These are phyloP conservation scores for Cherax destructor DNA, from an alignment of 1,140 invertebrate species.

Conservation along the genomic window DNA sequence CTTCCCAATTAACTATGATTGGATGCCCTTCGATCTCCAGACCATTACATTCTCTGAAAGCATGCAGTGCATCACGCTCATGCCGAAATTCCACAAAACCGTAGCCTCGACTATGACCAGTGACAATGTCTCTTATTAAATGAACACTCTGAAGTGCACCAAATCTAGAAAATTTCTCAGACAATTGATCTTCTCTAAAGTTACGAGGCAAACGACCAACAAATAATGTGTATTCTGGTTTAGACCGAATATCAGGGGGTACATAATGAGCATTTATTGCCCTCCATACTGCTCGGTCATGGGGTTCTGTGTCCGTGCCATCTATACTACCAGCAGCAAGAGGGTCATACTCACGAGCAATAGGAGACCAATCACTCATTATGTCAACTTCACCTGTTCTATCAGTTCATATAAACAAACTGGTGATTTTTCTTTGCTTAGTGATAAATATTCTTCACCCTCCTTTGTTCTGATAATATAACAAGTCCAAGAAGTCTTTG, in stretches of 20 bases:
- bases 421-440: not conserved
- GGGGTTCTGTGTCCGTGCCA: constrained; percentile 87
- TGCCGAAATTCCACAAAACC: constrained; percentile 89
- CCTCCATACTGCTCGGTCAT: constrained; percentile 86
- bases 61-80: constrained; percentile 80
- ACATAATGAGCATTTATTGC: constrained; percentile 84
- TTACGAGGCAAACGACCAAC: constrained; percentile 85
- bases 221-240: constrained; percentile 86
- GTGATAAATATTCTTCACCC: not conserved
- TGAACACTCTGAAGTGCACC: constrained; percentile 83
- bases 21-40: constrained; percentile 82
- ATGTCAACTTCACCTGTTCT: not conserved
- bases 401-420: not conserved
- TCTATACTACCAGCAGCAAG: constrained; percentile 41
- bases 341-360: constrained; percentile 42
- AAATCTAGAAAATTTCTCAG: constrained; percentile 80
- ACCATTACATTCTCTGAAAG: constrained; percentile 80
- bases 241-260: constrained; percentile 80
- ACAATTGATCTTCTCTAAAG: constrained; percentile 79
- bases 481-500: not conserved
- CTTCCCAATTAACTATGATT: constrained; percentile 79
- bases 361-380: constrained; percentile 30
- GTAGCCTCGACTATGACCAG: constrained; percentile 88
- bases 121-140: constrained; percentile 87
- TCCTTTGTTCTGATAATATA: not conserved